Evolutionary conservation across 2,888 invertebrate genomes (phyloP), one percentile per base, ranked within the genome.

Genomic region (Drosophila basisetae): DNA sequence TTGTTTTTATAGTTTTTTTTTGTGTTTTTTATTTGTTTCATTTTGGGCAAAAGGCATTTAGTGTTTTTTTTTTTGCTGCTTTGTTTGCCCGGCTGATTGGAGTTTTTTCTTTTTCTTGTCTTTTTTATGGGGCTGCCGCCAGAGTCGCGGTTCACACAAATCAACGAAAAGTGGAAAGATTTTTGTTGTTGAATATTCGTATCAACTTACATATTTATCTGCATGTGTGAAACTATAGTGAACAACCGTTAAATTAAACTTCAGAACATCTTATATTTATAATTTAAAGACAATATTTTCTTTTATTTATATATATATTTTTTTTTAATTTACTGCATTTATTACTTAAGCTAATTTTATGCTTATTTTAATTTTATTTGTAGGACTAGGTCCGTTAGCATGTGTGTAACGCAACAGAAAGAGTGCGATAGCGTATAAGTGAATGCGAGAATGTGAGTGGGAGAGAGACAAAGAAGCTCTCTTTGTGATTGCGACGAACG

Each of bases 341-440:
- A 35, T 41, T 37, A 56, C 30, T 31, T 37, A 3, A 18, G 5
- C 6, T n/a, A 9, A 58, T 43, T 31, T 31, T 37, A 6, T 10
- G 10, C 3, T 9, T 5, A 58, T 43, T 43, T 47, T 1, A 25
- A 47, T 16, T 16, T 47, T 0, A 58, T 80, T 79, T 86, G 73
- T 89, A 84, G 81, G 84, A 78, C 81, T 86, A 86, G 84, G 90
- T 89, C 86, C 83, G 81, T 82, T 67, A 80, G 66, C 59, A 60
- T 13, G 25, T 30, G 18, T n/a, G 39, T 22, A 55, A 22, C 35
- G 31, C n/a, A 28, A 39, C 28, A 59, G 37, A 63, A 39, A 62
- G 47, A 60, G 60, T 22, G 47, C 50, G n/a, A 59, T 25, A 47
- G 22, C 7, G 54, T 59, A 55, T 60, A 62, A 47, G 35, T 49